A percentile compares a stretch with the other conserved stretches of the same genome.
These are phyloP conservation scores for Morphnarchus princeps DNA, from an alignment of 2,113 vertebrate species.

Conservation along the genomic window DNA sequence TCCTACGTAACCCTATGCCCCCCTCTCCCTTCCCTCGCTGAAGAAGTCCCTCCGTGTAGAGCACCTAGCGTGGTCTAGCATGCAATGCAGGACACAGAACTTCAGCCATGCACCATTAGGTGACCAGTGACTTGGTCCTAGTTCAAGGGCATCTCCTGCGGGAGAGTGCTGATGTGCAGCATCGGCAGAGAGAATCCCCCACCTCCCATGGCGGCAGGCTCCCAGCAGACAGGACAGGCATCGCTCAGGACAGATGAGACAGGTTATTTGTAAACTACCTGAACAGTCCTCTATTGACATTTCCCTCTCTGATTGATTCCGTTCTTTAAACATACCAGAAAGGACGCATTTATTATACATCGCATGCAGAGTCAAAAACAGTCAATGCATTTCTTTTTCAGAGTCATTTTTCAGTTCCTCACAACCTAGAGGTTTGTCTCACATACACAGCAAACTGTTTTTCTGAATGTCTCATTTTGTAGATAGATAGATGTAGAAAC, in stretches of 20 bases:
- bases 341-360: neutral
- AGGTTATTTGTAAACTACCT: neutral
- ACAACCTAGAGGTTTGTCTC: neutral
- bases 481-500: neutral
- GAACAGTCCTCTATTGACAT: neutral
- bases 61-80: neutral
- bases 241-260: neutral
- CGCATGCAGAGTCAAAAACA: neutral
- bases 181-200: neutral
- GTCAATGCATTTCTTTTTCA: neutral
- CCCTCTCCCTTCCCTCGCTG: neutral
- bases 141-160: neutral
- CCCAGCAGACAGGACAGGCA: neutral
- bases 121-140: neutral
- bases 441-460: neutral
- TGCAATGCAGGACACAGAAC: neutral
- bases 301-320: neutral
- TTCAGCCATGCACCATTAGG: neutral
- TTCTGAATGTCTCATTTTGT: neutral
- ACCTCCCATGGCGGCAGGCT: neutral
- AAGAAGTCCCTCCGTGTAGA: neutral
- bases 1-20: fast-evolving
- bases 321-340: neutral
- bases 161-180: neutral
- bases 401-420: neutral